phyloP scores from a whole-genome alignment of 2,888 invertebrate genomes.

The Meghimatium bilineatum region DNA sequence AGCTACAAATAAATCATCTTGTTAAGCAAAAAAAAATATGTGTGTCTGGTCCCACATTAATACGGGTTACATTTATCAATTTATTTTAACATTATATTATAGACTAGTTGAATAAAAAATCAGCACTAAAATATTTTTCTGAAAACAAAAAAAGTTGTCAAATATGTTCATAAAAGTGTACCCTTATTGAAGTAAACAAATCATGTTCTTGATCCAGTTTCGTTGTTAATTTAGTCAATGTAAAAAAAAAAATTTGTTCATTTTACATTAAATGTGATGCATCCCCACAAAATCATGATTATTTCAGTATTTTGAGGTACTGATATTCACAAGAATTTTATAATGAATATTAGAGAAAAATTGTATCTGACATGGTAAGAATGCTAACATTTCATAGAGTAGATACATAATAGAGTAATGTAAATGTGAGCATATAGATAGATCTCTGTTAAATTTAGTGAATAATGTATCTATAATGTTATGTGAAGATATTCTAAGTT shows the following conservation, averaged over 20 bases:
- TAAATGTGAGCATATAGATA: too few species aligned
- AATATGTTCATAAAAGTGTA: background rate
- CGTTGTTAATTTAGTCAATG: conserved; percentile 12
- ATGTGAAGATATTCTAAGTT: too few species aligned
- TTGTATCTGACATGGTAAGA: background rate
- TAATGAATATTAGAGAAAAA: background rate
- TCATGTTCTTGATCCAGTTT: background rate
- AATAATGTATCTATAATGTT: too few species aligned
- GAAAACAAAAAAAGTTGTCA: background rate
- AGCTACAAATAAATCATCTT: background rate
- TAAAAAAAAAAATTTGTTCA: conserved; percentile 17
- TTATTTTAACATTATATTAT: background rate
- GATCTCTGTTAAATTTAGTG: too few species aligned
- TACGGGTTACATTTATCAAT: too few species aligned
- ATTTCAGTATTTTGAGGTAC: background rate
- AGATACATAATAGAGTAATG: too few species aligned
- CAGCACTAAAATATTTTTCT: background rate
- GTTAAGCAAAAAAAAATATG: background rate
- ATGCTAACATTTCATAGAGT: too few species aligned
- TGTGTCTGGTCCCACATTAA: background rate
- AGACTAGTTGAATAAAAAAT: too few species aligned
- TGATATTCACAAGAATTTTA: background rate
- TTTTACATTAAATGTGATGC: background rate
- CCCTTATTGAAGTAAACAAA: background rate
- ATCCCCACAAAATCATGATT: conserved; percentile 6